Conservation (phyloP, 2,797 vertebrate genomes). For the Myotis vivesi region DNA sequence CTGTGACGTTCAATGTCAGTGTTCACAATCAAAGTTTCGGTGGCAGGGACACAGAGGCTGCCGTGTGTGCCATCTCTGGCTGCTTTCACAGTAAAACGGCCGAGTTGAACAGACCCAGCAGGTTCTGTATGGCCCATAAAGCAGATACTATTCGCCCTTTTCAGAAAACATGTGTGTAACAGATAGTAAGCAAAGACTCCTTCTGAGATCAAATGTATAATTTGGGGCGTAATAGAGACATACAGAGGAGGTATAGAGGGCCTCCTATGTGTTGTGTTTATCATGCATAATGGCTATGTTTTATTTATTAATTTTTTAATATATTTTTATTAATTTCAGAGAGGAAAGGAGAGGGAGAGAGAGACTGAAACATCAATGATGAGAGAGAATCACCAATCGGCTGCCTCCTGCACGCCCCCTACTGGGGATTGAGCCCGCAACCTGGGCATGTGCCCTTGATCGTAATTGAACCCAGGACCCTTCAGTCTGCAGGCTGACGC, state of each 20-base stretch:
- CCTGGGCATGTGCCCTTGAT: background rate
- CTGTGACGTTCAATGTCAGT: background rate
- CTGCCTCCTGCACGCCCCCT: background rate
- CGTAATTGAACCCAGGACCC: too few relatives aligned
- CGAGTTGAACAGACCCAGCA: rapidly evolving
- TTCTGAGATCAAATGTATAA: background rate
- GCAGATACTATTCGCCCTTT: background rate
- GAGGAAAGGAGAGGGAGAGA: too few relatives aligned
- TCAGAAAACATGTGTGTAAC: background rate
- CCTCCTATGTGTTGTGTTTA: background rate
- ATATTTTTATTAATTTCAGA: too few relatives aligned
- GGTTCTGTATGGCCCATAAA: background rate
- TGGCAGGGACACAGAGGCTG: rapidly evolving
- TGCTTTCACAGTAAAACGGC: background rate
- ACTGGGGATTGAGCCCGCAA: background rate
- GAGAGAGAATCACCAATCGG: background rate
- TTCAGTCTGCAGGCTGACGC: too few relatives aligned
- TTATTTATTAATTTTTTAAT: background rate
- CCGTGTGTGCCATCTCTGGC: rapidly evolving
- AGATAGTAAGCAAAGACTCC: background rate
- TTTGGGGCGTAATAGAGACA: background rate
- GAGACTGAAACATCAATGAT: background rate
- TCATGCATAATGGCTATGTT: background rate
- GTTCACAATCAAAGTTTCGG: background rate
- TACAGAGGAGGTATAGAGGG: background rate